These are phyloP conservation scores for Cataglyphis cursor DNA, from an alignment of 2,888 invertebrate species.

Conservation along the genomic window DNA sequence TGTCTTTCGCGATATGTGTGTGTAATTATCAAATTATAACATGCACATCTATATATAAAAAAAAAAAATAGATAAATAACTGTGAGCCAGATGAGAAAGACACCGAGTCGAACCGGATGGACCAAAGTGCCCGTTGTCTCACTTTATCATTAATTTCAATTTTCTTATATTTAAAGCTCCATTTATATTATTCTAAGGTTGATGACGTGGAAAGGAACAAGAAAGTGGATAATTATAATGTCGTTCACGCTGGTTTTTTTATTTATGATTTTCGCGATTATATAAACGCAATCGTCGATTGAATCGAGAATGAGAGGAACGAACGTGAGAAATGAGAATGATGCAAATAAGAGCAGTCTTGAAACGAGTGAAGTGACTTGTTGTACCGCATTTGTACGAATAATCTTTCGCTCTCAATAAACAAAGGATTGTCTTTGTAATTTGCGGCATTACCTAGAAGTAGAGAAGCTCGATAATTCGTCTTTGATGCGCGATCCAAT, in stretches of 20 bases:
- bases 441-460: slow-evolving; percentile 12
- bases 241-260: not conserved
- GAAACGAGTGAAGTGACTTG: not conserved
- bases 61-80: not conserved
- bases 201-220: not conserved
- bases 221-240: not conserved
- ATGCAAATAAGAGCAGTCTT: not conserved
- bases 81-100: not conserved
- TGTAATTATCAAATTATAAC: slow-evolving; percentile 1
- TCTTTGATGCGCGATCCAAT: slow-evolving; percentile 36
- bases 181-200: not conserved
- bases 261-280: not conserved
- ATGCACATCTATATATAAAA: not conserved
- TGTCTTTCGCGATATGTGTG: not conserved
- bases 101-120: not conserved
- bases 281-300: not conserved
- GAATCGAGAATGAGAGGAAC: not conserved
- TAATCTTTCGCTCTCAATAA: not conserved
- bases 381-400: not conserved
- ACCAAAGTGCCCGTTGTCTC: not conserved
- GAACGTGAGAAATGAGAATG: not conserved
- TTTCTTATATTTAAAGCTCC: not conserved
- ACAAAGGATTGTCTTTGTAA: slow-evolving; percentile 11
- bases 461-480: slow-evolving; percentile 5
- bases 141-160: not conserved